A percentile compares a stretch with the other conserved stretches of the same genome.
Conservation (phyloP, 1,140 invertebrate genomes). For the Lineus longissimus region DNA sequence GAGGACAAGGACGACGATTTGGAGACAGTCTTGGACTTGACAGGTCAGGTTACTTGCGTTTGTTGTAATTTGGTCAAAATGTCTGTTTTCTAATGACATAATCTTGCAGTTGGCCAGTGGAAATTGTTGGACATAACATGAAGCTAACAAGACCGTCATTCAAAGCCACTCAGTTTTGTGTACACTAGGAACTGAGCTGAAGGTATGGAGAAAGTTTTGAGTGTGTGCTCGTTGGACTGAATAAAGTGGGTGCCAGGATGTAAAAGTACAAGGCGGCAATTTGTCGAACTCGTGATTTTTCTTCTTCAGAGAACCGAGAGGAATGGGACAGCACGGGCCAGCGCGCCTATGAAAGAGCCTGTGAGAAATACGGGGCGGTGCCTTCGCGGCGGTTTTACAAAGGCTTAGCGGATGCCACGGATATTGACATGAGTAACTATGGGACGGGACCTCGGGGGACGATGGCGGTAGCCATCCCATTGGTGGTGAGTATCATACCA, state of each 20-base stretch:
- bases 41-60: not conserved
- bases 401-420: slow-evolving; percentile 25
- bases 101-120: not conserved
- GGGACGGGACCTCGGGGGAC: slow-evolving; percentile 35
- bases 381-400: slow-evolving; percentile 28
- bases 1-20: not conserved
- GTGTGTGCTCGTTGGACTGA: too few relatives aligned
- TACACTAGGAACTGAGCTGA: too few relatives aligned
- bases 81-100: not conserved
- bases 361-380: slow-evolving; percentile 35
- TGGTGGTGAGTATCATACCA: slow-evolving; percentile 29
- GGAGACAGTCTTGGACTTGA: not conserved
- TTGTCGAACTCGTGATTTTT: not conserved
- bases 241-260: too few relatives aligned
- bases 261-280: too few relatives aligned
- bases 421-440: slow-evolving; percentile 36
- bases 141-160: too few relatives aligned
- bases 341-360: slow-evolving; percentile 39
- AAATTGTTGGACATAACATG: too few relatives aligned
- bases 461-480: slow-evolving; percentile 39
- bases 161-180: too few relatives aligned
- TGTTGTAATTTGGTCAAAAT: not conserved
- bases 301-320: slow-evolving; percentile 20
- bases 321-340: slow-evolving; percentile 39
- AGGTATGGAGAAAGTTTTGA: too few relatives aligned